A percentile compares a stretch with the other conserved stretches of the same genome.
These are phyloP conservation scores for Pungitius pungitius DNA, from an alignment of 2,113 vertebrate species.

Conservation along the genomic window DNA sequence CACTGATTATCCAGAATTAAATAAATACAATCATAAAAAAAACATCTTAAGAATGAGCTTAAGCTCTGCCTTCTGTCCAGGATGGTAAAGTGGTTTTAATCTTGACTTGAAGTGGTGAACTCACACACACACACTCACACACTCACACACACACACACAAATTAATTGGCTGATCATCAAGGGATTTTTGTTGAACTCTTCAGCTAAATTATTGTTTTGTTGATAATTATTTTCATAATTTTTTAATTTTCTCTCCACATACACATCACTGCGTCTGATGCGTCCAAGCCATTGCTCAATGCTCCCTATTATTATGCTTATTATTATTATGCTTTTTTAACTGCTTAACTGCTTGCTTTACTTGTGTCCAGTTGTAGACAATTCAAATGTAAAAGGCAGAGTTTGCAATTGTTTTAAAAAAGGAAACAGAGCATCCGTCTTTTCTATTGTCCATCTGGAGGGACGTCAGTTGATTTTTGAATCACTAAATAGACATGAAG, in stretches of 20 bases:
- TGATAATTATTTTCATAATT: background rate
- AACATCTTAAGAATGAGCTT: no score
- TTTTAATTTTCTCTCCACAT: constrained; percentile 2
- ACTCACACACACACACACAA: background rate
- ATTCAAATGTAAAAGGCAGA: constrained; percentile 63
- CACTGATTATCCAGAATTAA: background rate
- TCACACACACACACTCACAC: background rate
- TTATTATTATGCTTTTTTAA: constrained; percentile 38
- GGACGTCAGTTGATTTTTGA: constrained; percentile 69
- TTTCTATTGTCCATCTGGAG: constrained; percentile 69
- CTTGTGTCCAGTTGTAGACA: constrained; percentile 50
- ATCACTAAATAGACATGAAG: constrained; percentile 71
- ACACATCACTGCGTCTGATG: constrained; percentile 1
- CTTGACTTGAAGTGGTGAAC: constrained; percentile 4
- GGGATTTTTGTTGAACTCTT: background rate
- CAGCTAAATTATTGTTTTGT: background rate
- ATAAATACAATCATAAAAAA: background rate
- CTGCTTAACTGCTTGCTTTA: constrained; percentile 49
- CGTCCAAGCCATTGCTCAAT: constrained; percentile 29
- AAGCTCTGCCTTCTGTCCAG: no score
- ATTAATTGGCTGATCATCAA: background rate
- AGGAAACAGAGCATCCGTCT: constrained; percentile 65
- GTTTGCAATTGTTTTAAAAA: constrained; percentile 61
- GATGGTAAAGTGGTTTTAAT: constrained; percentile 14
- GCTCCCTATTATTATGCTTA: constrained; percentile 29